Percentiles rank a stretch among this genome's conserved stretches.
Evolutionary conservation across 2,888 invertebrate genomes (phyloP).

Genomic region (Limnephilus rhombicus): DNA sequence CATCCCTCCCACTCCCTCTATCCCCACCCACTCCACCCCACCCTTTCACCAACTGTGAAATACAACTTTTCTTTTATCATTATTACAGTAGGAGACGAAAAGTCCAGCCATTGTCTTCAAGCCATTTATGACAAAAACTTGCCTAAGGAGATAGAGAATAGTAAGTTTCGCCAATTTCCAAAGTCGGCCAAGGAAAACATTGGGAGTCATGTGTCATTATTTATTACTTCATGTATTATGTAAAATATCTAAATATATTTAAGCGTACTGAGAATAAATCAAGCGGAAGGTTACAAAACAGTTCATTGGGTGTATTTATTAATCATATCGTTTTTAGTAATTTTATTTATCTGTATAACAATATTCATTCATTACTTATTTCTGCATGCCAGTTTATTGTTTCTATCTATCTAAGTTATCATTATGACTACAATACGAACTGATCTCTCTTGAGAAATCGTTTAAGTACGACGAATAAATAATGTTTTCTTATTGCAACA

Average conservation of each 20-base stretch:
- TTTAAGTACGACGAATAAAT: too few species aligned
- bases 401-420: too few species aligned
- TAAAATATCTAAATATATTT: background rate
- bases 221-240: background rate
- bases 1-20: background rate
- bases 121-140: conserved; percentile 62
- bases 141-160: conserved; percentile 25
- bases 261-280: background rate
- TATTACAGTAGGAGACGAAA: conserved; percentile 51
- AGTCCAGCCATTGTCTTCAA: conserved; percentile 59
- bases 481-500: too few species aligned
- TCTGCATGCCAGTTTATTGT: too few species aligned
- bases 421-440: too few species aligned
- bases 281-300: background rate
- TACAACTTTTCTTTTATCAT: conserved; percentile 63
- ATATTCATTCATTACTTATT: too few species aligned
- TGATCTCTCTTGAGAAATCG: too few species aligned
- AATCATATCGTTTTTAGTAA: background rate
- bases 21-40: background rate
- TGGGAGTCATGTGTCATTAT: background rate
- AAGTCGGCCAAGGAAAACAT: conserved; percentile 7
- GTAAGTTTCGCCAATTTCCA: conserved; percentile 10
- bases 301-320: background rate
- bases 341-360: background rate
- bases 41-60: conserved; percentile 30